Conservation (phyloP, 2,797 vertebrate species). For the Sternotherus odoratus region DNA sequence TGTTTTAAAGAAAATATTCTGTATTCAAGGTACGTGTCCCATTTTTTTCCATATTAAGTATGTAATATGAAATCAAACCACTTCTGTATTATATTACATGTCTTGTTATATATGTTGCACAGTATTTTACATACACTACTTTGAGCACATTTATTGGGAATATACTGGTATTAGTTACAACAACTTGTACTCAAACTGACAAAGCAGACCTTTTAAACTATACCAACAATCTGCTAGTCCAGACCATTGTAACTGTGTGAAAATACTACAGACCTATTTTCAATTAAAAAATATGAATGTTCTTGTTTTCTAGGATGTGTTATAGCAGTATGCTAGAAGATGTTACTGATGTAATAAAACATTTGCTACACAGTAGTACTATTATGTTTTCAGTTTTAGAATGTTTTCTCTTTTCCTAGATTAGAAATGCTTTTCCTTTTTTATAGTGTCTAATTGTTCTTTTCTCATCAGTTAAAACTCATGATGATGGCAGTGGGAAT, state of each 20-base stretch:
- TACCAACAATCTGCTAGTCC: background rate
- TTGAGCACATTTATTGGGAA: background rate
- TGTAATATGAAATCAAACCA: slow-evolving; percentile 15
- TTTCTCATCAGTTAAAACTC: background rate
- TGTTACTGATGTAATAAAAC: background rate
- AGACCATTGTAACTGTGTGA: background rate
- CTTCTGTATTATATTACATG: background rate
- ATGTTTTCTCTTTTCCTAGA: background rate
- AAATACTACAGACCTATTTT: slow-evolving; percentile 23
- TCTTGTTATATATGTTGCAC: slow-evolving; percentile 3
- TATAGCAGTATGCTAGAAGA: background rate
- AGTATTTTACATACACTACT: slow-evolving; percentile 6
- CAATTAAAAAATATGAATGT: slow-evolving; percentile 23
- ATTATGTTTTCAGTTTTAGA: slow-evolving; percentile 14
- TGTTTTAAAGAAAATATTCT: slow-evolving; percentile 49
- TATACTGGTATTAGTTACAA: background rate
- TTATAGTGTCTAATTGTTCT: background rate
- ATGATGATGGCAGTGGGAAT: background rate
- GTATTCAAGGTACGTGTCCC: background rate
- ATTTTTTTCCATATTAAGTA: slow-evolving; percentile 41
- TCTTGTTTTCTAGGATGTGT: slow-evolving; percentile 16
- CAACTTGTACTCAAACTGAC: background rate
- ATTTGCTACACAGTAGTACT: background rate
- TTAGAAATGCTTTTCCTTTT: slow-evolving; percentile 12
- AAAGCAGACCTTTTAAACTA: slow-evolving; percentile 8